phyloP scores from a whole-genome alignment of 2,797 vertebrate genomes.

The Phalanger gymnotis region DNA sequence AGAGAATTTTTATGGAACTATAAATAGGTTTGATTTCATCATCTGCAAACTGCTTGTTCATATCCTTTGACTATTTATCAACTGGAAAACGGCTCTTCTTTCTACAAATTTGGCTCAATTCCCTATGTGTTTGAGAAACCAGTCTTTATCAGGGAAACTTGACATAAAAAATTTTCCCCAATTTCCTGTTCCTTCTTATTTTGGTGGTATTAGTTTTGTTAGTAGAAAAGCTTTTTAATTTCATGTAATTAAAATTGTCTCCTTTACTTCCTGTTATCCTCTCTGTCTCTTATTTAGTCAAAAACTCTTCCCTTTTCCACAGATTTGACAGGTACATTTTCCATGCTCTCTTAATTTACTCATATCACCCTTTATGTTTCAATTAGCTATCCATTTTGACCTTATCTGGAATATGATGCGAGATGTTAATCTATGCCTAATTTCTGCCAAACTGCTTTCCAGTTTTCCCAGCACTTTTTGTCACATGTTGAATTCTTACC shows the following conservation, averaged over 20 bases:
- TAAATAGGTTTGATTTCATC: not conserved
- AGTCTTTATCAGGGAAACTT: not conserved
- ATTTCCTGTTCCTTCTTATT: not conserved
- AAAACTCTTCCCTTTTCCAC: not conserved
- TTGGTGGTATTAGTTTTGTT: not conserved
- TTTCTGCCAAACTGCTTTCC: not conserved
- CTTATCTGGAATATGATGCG: not conserved
- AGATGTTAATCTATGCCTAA: not conserved
- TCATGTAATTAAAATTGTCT: not conserved
- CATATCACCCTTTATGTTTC: not conserved
- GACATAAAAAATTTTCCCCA: not conserved
- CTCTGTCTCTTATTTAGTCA: not conserved
- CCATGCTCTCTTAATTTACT: not conserved
- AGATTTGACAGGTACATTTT: not conserved
- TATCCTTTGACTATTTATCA: not conserved
- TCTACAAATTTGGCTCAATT: not conserved
- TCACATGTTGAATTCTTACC: not conserved
- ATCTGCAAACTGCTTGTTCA: not conserved
- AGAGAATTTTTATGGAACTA: not conserved
- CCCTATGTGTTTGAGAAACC: not conserved
- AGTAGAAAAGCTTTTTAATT: not conserved
- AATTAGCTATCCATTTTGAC: not conserved
- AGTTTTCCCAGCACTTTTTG: not conserved
- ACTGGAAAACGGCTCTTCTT: not conserved
- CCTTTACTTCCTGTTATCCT: not conserved